Evolutionary conservation across 2,888 invertebrate genomes (phyloP), one percentile per base, ranked within the genome.

Genomic region (Caenorhabditis virilis): DNA sequence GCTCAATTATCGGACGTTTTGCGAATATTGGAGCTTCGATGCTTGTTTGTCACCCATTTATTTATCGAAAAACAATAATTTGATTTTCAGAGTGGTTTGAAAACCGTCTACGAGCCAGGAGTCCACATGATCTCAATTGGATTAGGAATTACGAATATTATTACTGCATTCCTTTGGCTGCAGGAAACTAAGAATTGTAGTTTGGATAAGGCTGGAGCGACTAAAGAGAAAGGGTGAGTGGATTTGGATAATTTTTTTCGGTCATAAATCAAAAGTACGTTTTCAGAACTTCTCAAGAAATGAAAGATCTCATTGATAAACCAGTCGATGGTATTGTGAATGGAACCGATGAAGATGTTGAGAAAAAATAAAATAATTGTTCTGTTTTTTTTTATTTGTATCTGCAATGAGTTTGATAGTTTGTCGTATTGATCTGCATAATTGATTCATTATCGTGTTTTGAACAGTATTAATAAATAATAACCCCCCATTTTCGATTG

Each of bases 171-270:
- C 50, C 59, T 69, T 51, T 50, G 50, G 33, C 52, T 72, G 27
- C 36, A 69, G 38, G 72, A 72, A 33, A 72, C 72, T 30, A 72
- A 72, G 64, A 72, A 72, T 36, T 69, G 69, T 53, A 72, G 64
- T 64, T 43, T 72, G 25, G 72, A 72, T 39, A 66, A 72, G 49
- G 63, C 67, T 13, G 72, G 72, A 54, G 48, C 53, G 33, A n/a
- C 41, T 0, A 25, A 11, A 1, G 64, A 58, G 39, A 51, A 55
- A 20, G 64, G 55, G 55, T 56, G 48, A 42, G 62, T 48, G 4
- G 11, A 13, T n/a, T 43, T 6, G 6, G 18, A 5, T 13, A 7
- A n/a, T 33, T 38, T 35, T 20, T 25, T 39, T 38, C 20, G 39
- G 4, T 38, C 7, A 11, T 23, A 45, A 42, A 42, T 30, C 30